A percentile compares a stretch with the other conserved stretches of the same genome.
phyloP scores from a whole-genome alignment of 2,888 invertebrate genomes.

The Pyralis farinalis region DNA sequence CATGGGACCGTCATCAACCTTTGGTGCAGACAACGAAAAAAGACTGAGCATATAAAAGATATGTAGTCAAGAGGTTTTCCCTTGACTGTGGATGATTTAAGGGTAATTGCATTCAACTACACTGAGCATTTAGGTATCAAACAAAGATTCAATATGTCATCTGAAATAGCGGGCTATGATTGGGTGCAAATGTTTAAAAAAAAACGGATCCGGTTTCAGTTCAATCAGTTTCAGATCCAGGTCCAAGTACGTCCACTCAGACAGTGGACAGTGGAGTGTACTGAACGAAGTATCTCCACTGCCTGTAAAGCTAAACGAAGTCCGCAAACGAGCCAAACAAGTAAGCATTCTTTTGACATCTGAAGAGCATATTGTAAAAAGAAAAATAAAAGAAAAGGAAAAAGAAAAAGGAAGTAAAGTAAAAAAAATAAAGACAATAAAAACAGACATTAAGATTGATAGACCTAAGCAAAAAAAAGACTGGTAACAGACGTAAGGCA shows the following conservation, averaged over 20 bases:
- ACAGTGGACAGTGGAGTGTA: background rate
- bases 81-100: slow-evolving; percentile 10
- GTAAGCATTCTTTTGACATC: too few species aligned
- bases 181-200: slow-evolving; percentile 35
- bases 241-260: slow-evolving; percentile 1
- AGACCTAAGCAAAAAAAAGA: background rate
- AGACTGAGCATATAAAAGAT: background rate
- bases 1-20: slow-evolving; percentile 1
- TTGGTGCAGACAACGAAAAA: background rate
- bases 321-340: too few species aligned
- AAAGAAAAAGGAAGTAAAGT: background rate
- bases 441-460: too few species aligned
- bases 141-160: slow-evolving; percentile 14
- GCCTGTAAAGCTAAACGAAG: too few species aligned
- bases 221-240: background rate
- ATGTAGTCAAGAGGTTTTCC: too few species aligned
- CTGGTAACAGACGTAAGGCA: slow-evolving; percentile 2
- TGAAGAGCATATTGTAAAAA: too few species aligned
- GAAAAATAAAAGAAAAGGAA: too few species aligned
- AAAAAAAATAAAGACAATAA: background rate
- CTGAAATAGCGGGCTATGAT: too few species aligned
- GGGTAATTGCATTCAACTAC: slow-evolving; percentile 14
- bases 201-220: slow-evolving; percentile 19
- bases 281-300: too few species aligned
- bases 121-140: slow-evolving; percentile 17